Base-by-base conservation (phyloP, 2,888 invertebrate genomes). In the Ceramica pisi region DNA sequence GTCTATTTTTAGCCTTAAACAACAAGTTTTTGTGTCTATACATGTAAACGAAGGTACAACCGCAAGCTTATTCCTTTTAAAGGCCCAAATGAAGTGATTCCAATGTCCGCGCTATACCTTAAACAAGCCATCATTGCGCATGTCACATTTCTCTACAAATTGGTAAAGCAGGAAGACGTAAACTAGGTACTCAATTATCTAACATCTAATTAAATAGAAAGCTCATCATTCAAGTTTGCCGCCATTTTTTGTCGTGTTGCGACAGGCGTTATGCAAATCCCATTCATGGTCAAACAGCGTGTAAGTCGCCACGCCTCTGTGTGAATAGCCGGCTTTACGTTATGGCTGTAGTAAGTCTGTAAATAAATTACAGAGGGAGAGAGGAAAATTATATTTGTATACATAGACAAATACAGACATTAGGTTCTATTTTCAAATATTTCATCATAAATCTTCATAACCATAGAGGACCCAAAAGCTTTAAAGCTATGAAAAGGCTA, bases 141-240 rank as follows among this genome's bases (percentile, higher is more conserved):
- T 51, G 51, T 46, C 16, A 53, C 63, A 78, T 71, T 81, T 63
- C 23, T 62, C n/a, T 23, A 35, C 51, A 59, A 56, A 80, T 80
- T 56, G 56, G 41, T 46, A 23, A 48, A 80, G n/a, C 55, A 81
- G 81, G 77, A 76, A 81, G 55, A 31, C 64, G 14, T 60, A 12
- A 63, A 50, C 50, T 70, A n/a, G n/a, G n/a, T n/a, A 46, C 56
- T 51, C 51, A 69, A 77, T 84, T 77, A 84, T 62, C 67, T 81
- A 83, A 81, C 67, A 38, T 46, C 16, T 79, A 80, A 85, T 85
- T 82, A 77, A 80, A 75, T 84, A 83, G 87, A 88, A 87, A 87
- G 81, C 82, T 72, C 78, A 76, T 82, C 79, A 71, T 62, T 74
- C 80, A 80, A 65, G 70, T 75, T 81, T 66, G 48, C 63, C 65